A percentile compares a stretch with the other conserved stretches of the same genome.
Conservation (phyloP, 2,113 vertebrate genomes). For the Pangasianodon hypophthalmus region DNA sequence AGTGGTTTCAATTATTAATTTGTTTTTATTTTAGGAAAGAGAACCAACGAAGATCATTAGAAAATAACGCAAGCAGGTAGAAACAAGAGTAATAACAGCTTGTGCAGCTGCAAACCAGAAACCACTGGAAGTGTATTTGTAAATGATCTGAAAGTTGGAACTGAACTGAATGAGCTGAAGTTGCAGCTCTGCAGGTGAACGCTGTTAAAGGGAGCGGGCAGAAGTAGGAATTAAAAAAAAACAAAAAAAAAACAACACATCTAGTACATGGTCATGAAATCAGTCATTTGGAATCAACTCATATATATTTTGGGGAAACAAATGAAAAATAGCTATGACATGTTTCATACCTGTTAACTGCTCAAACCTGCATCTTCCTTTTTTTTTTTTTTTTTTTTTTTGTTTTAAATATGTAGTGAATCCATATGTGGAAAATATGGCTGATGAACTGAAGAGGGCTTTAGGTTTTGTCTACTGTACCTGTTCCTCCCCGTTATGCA, state of each 20-base stretch:
- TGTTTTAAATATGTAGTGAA: background rate
- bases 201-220: background rate
- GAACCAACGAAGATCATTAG: background rate
- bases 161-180: background rate
- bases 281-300: background rate
- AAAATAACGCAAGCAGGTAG: background rate
- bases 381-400: background rate
- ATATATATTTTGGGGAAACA: background rate
- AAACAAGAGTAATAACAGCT: background rate
- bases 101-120: background rate
- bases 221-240: background rate
- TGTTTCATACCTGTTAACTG: background rate
- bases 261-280: background rate
- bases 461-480: slow-evolving; percentile 41
- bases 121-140: background rate
- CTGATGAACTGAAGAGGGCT: background rate
- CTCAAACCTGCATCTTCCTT: background rate
- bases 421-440: background rate
- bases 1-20: background rate
- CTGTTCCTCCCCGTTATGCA: slow-evolving; percentile 57
- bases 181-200: background rate
- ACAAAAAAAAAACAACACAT: no score
- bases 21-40: background rate
- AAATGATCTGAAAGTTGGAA: background rate
- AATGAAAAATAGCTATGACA: background rate